phyloP scores from a whole-genome alignment of 2,797 vertebrate genomes.

The Gallinago solitaria region DNA sequence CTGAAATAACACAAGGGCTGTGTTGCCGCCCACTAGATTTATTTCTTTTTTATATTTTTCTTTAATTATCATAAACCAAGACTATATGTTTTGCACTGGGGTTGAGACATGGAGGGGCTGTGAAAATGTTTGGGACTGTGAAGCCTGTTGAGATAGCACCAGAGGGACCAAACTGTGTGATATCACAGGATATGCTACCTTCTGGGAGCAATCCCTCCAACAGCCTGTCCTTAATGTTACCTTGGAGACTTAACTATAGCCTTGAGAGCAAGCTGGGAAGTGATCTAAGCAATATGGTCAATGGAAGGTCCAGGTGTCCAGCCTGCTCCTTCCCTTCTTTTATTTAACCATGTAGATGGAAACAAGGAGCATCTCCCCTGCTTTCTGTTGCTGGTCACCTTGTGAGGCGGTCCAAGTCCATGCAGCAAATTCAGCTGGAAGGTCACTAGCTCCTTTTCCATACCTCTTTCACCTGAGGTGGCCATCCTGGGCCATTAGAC shows the following conservation, averaged over 20 bases:
- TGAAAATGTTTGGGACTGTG: background rate
- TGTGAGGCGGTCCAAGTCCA: background rate
- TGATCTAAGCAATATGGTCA: background rate
- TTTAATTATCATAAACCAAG: background rate
- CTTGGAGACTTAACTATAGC: background rate
- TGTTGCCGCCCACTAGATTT: background rate
- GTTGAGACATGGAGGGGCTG: background rate
- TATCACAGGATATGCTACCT: background rate
- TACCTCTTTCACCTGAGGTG: background rate
- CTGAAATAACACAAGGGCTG: background rate
- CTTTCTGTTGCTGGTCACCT: background rate
- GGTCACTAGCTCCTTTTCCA: background rate
- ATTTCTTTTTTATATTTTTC: too few species aligned
- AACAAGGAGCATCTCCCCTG: background rate
- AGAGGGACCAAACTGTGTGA: background rate
- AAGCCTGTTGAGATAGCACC: background rate
- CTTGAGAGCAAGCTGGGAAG: background rate
- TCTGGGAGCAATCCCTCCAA: background rate
- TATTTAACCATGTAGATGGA: background rate
- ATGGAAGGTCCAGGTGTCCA: background rate
- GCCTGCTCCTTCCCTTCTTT: background rate
- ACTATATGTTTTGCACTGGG: background rate
- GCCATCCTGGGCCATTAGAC: background rate
- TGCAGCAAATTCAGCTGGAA: background rate
- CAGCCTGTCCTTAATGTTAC: background rate